Conservation (phyloP, 1,140 invertebrate genomes). For the Heliconius nattereri region DNA sequence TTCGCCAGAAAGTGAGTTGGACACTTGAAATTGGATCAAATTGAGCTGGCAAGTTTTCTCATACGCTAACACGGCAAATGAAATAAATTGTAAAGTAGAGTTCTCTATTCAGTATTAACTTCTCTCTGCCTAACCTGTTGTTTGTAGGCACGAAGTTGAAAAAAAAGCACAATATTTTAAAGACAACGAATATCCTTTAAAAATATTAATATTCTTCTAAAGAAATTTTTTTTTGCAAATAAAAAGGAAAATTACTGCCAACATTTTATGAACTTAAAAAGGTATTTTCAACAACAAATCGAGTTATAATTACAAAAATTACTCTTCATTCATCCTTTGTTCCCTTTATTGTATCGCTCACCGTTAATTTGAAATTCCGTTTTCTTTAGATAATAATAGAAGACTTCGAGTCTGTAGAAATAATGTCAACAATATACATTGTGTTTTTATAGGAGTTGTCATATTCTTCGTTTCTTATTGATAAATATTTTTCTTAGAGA, state of each 20-base stretch:
- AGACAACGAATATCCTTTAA: background rate
- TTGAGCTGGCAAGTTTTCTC: too few relatives aligned
- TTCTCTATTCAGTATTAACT: too few relatives aligned
- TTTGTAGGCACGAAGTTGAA: too few relatives aligned
- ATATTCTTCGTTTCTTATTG: background rate
- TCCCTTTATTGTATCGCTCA: slow-evolving; percentile 14
- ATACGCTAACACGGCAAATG: too few relatives aligned
- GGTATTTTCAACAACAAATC: slow-evolving; percentile 21
- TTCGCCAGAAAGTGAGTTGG: too few relatives aligned
- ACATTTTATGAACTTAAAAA: slow-evolving; percentile 18
- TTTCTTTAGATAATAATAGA: slow-evolving; percentile 17
- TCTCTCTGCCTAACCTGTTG: too few relatives aligned
- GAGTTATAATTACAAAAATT: slow-evolving; percentile 22
- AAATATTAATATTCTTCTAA: background rate
- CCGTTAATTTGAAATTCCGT: slow-evolving; percentile 17
- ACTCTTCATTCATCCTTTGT: slow-evolving; percentile 17
- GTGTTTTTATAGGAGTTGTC: background rate
- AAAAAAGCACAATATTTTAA: background rate
- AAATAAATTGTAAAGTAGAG: too few relatives aligned
- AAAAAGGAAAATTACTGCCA: slow-evolving; percentile 9
- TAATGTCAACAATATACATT: background rate
- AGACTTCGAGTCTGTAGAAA: background rate
- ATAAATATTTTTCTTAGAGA: background rate
- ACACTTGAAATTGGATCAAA: too few relatives aligned
- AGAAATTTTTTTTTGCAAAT: background rate